These are phyloP conservation scores for Drosophila sulfurigaster DNA, from an alignment of 1,140 invertebrate genomes.

Conservation along the genomic window DNA sequence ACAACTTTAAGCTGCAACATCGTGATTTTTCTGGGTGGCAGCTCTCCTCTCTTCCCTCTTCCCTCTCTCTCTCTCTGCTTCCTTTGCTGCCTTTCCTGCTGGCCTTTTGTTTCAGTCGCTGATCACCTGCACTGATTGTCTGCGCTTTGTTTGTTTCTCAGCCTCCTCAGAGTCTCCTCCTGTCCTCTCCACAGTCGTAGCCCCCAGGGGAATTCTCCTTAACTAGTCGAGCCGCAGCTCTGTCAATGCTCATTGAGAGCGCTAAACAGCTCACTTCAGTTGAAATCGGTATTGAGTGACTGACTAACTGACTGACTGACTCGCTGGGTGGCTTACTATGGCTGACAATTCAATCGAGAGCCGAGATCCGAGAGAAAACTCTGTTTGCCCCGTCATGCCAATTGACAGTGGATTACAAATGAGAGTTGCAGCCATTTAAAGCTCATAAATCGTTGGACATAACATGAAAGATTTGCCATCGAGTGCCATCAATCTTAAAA, in stretches of 20 bases:
- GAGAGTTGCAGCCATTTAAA: slow-evolving; percentile 57
- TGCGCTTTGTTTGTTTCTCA: slow-evolving; percentile 58
- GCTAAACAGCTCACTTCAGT: slow-evolving; percentile 72
- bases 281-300: slow-evolving; percentile 42
- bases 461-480: too few species aligned
- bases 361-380: slow-evolving; percentile 10
- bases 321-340: slow-evolving; percentile 40
- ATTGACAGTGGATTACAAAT: slow-evolving; percentile 60
- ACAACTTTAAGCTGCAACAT: slow-evolving; percentile 27
- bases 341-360: slow-evolving; percentile 73
- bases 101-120: slow-evolving; percentile 49
- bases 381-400: slow-evolving; percentile 34
- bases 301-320: slow-evolving; percentile 12
- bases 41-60: slow-evolving; percentile 2
- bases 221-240: slow-evolving; percentile 50
- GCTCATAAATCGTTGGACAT: slow-evolving; percentile 64
- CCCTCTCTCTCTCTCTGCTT: neutral
- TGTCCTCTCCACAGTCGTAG: slow-evolving; percentile 13
- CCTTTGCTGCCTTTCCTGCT: neutral
- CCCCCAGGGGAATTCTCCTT: slow-evolving; percentile 68
- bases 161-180: slow-evolving; percentile 47
- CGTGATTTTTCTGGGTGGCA: slow-evolving; percentile 79
- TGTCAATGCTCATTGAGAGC: slow-evolving; percentile 72
- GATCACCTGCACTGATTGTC: slow-evolving; percentile 45
- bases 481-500: slow-evolving; percentile 53